These are phyloP conservation scores for Clusia tigrina DNA, from an alignment of 2,888 invertebrate species.

Conservation along the genomic window DNA sequence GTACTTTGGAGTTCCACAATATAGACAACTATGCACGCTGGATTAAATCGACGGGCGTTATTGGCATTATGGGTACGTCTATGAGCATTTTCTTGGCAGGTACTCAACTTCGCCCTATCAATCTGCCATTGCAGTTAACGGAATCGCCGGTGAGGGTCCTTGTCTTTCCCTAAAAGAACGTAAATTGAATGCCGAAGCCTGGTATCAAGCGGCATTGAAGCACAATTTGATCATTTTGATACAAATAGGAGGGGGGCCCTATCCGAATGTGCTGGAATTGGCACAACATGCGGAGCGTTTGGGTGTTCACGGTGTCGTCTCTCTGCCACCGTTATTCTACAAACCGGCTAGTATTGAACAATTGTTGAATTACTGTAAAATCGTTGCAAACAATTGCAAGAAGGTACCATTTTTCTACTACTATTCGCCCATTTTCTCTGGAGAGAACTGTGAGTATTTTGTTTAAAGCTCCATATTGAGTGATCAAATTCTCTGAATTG, in stretches of 20 bases:
- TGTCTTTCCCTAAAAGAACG: slow-evolving; percentile 74
- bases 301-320: slow-evolving; percentile 74
- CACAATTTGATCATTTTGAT: slow-evolving; percentile 72
- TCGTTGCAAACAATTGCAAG: slow-evolving; percentile 75
- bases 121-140: slow-evolving; percentile 80
- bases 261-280: slow-evolving; percentile 75
- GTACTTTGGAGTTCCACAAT: slow-evolving; percentile 66
- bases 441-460: slow-evolving; percentile 78
- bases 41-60: slow-evolving; percentile 70
- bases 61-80: slow-evolving; percentile 76
- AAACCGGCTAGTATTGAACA: slow-evolving; percentile 71
- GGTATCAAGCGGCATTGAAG: slow-evolving; percentile 69
- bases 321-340: slow-evolving; percentile 80
- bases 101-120: too few relatives aligned
- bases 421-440: slow-evolving; percentile 78
- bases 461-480: too few relatives aligned
- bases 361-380: slow-evolving; percentile 72
- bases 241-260: slow-evolving; percentile 76
- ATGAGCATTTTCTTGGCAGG: too few relatives aligned
- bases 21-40: slow-evolving; percentile 74
- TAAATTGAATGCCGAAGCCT: slow-evolving; percentile 72
- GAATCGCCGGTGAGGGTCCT: slow-evolving; percentile 81
- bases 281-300: slow-evolving; percentile 71
- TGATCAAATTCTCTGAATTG: too few relatives aligned
- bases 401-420: slow-evolving; percentile 83